phyloP scores from a whole-genome alignment of 1,140 invertebrate species.

The Bradynema listronoti region DNA sequence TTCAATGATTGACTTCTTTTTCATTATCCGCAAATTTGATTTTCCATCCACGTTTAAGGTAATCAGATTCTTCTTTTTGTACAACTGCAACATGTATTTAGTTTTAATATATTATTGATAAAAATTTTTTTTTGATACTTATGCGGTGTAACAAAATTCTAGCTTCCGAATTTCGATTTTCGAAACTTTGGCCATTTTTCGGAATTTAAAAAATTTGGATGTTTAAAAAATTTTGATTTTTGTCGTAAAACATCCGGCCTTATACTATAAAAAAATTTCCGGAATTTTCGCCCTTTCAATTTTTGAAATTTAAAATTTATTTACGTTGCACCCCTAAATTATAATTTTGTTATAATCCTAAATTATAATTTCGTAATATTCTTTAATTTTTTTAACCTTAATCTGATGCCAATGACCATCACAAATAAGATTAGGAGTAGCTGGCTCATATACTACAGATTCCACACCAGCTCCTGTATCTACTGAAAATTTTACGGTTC shows the following conservation, averaged over 20 bases:
- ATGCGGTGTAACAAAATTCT: too few species aligned
- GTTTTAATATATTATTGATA: background rate
- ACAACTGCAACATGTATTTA: constrained; percentile 65
- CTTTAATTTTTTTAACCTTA: constrained; percentile 68
- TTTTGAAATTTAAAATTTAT: too few species aligned
- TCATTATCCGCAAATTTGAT: constrained; percentile 66
- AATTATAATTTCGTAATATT: constrained; percentile 10
- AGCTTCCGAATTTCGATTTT: too few species aligned
- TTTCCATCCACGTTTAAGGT: constrained; percentile 73
- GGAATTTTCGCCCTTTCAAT: too few species aligned
- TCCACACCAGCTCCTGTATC: constrained; percentile 77
- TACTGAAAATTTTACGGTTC: constrained; percentile 69
- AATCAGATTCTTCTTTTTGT: constrained; percentile 75
- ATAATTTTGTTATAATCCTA: too few species aligned
- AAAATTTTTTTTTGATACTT: constrained; percentile 2
- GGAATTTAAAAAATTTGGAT: too few species aligned
- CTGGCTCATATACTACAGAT: constrained; percentile 68
- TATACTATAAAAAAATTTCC: too few species aligned
- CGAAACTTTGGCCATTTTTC: too few species aligned
- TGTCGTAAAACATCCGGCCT: too few species aligned
- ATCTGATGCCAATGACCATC: constrained; percentile 89
- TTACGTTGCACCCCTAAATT: too few species aligned
- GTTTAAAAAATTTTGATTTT: too few species aligned
- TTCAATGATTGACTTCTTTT: constrained; percentile 67
- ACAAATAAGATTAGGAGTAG: constrained; percentile 70